These are phyloP conservation scores for Falcaria lacertinaria DNA, from an alignment of 2,888 invertebrate genomes.

Conservation along the genomic window DNA sequence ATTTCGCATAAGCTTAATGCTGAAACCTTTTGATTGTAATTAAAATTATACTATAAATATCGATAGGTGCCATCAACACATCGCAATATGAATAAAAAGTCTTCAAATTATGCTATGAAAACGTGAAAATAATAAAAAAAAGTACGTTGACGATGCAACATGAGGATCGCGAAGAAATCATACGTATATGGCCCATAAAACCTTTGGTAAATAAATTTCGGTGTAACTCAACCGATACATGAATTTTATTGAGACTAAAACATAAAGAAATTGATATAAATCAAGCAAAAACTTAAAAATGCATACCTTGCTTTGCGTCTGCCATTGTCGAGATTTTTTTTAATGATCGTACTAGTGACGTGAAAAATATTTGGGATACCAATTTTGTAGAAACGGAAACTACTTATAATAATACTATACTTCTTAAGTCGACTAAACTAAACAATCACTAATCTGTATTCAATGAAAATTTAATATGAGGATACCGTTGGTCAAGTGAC, in stretches of 20 bases:
- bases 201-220: neutral
- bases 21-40: too few relatives aligned
- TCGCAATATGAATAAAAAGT: too few relatives aligned
- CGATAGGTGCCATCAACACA: too few relatives aligned
- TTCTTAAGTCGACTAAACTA: too few relatives aligned
- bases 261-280: constrained; percentile 4
- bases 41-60: too few relatives aligned
- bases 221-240: neutral
- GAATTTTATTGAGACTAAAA: neutral
- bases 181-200: neutral
- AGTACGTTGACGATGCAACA: constrained; percentile 52
- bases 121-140: constrained; percentile 29
- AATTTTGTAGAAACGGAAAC: too few relatives aligned
- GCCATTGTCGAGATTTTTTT: constrained; percentile 58
- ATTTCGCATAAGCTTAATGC: too few relatives aligned
- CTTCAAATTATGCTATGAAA: constrained; percentile 4
- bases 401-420: too few relatives aligned
- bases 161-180: constrained; percentile 15
- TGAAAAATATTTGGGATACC: constrained; percentile 2
- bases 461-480: too few relatives aligned
- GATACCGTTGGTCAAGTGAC: too few relatives aligned
- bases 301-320: constrained; percentile 75
- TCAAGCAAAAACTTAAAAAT: constrained; percentile 25
- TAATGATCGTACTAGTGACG: constrained; percentile 24
- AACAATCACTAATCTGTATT: too few relatives aligned